Conservation (phyloP, 2,888 invertebrate species). For the Andrena flavipes region DNA sequence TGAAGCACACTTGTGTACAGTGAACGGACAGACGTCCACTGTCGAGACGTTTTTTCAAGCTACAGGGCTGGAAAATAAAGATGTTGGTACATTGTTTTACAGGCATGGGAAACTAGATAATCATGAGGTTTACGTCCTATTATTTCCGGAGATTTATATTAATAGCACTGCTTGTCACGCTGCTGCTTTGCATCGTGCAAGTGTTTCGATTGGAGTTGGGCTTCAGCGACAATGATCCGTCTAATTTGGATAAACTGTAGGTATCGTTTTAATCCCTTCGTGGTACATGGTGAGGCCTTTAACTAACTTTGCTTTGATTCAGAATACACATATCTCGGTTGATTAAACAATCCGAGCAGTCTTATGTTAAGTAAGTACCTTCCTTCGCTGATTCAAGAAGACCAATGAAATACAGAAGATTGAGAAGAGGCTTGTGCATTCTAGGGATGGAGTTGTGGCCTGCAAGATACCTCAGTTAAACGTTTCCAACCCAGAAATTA, state of each 20-base stretch:
- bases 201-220: slow-evolving; percentile 73
- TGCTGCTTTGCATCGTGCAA: slow-evolving; percentile 76
- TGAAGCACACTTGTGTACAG: neutral
- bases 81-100: neutral
- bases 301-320: slow-evolving; percentile 43
- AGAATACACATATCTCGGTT: slow-evolving; percentile 79
- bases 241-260: slow-evolving; percentile 78
- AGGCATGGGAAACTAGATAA: slow-evolving; percentile 53
- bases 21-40: neutral
- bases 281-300: neutral
- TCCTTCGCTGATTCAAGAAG: neutral
- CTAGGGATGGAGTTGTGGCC: slow-evolving; percentile 82
- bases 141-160: slow-evolving; percentile 74
- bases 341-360: slow-evolving; percentile 77
- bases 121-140: slow-evolving; percentile 77
- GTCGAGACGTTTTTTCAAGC: too few relatives aligned
- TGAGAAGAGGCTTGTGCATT: slow-evolving; percentile 10
- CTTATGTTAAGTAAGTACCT: slow-evolving; percentile 70
- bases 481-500: slow-evolving; percentile 90
- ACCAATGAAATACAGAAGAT: neutral
- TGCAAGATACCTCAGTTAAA: slow-evolving; percentile 89
- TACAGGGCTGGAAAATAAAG: neutral
- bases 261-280: slow-evolving; percentile 43
- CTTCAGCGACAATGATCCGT: slow-evolving; percentile 70
- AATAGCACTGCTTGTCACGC: slow-evolving; percentile 62